Evolutionary conservation across 2,888 invertebrate species (phyloP), one percentile per base, ranked within the genome.

Genomic region (Junonia oenone): DNA sequence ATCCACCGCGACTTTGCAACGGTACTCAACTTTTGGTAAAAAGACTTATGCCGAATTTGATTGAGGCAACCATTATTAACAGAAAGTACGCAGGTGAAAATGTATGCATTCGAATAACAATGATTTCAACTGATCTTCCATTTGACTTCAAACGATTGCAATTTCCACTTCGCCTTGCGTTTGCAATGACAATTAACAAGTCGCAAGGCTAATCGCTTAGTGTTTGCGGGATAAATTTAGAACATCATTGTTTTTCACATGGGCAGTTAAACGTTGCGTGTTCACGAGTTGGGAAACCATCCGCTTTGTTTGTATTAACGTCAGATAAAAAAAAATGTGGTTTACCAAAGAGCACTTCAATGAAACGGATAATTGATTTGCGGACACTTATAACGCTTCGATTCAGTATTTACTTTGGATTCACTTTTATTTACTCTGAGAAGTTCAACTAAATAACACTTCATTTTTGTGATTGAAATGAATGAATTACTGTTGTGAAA

Each of bases 401-500:
- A 61, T 59, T 63, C 59, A 58, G 61, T 58, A 58, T 58, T 63
- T 61, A 65, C 62, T 62, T 63, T 63, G 65, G 57, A 62, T 63
- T 63, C 61, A 65, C 60, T 63, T 65, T 63, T 51, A 63, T 63
- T 64, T 60, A 63, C 55, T 65, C 62, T 61, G 61, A 63, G 60
- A 63, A 62, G 64, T 65, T 62, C 61, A 63, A 60, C 58, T 63
- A 63, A 63, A 63, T 63, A 61, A 63, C 64, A 65, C 60, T 65
- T 64, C 56, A 62, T 63, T 64, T 63, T 64, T 63, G 62, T 64
- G 61, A 66, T 64, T 62, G 48, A 64, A 67, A 64, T 66, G 64
- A 63, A 66, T 66, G 64, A 59, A 63, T 63, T 67, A 67, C 64
- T 65, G 63, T 65, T 65, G 61, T 66, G 62, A 64, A 63, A 63